Evolutionary conservation across 2,113 vertebrate genomes (phyloP).

Genomic region (Paedocypris sp.): DNA sequence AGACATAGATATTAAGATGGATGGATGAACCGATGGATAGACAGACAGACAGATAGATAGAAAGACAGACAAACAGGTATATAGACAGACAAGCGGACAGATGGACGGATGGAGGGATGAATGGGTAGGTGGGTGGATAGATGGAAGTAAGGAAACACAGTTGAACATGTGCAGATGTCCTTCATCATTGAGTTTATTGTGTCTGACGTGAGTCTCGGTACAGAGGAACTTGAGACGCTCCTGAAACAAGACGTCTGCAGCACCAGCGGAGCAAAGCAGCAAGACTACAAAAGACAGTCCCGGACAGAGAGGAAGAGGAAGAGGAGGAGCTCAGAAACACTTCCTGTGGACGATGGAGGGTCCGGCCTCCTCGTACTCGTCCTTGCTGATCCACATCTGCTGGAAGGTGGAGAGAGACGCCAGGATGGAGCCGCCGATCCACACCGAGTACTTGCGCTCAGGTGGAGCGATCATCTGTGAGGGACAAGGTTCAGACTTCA

Average conservation of each 20-base stretch:
- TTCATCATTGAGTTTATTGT: slow-evolving; percentile 27
- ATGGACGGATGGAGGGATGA: too few species aligned
- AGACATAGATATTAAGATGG: too few species aligned
- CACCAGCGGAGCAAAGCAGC: background rate
- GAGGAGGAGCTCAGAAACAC: slow-evolving; percentile 65
- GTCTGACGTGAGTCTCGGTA: background rate
- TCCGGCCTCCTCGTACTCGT: slow-evolving; percentile 78
- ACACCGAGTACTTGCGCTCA: slow-evolving; percentile 80
- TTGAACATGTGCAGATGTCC: slow-evolving; percentile 25
- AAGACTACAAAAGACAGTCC: slow-evolving; percentile 3
- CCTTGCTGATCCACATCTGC: slow-evolving; percentile 92
- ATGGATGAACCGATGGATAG: too few species aligned
- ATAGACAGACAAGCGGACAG: background rate
- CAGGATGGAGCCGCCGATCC: slow-evolving; percentile 86
- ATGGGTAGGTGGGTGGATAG: too few species aligned
- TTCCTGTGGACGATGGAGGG: slow-evolving; percentile 84
- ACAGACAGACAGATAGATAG: too few species aligned
- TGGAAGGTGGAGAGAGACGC: slow-evolving; percentile 86
- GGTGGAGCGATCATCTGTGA: slow-evolving; percentile 79
- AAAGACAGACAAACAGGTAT: background rate
- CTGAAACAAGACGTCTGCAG: background rate
- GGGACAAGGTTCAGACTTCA: too few species aligned
- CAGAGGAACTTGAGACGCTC: background rate
- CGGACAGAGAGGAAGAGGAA: background rate
- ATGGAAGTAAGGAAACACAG: too few species aligned